These are phyloP conservation scores for Daktulosphaira vitifoliae DNA, from an alignment of 1,140 invertebrate genomes.

Conservation along the genomic window DNA sequence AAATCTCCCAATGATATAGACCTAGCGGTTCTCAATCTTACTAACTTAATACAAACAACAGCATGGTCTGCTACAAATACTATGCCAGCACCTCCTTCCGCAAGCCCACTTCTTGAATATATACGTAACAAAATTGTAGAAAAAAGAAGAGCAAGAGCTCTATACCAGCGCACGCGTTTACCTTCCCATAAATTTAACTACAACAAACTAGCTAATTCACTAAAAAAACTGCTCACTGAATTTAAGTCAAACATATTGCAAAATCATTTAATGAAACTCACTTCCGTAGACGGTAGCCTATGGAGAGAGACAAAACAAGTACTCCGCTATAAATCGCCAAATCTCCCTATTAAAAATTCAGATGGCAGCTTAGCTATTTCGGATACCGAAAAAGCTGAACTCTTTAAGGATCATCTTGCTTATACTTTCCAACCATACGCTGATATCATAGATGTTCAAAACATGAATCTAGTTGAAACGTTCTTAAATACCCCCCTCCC, in stretches of 20 bases:
- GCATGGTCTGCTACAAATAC: neutral
- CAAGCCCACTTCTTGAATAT: neutral
- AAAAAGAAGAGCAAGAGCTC: neutral
- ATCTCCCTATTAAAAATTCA: neutral
- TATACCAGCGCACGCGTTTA: neutral
- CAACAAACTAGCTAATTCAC: neutral
- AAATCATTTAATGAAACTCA: too few relatives aligned
- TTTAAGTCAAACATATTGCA: neutral
- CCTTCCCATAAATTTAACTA: too few relatives aligned
- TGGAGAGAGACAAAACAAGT: neutral
- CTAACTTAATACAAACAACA: neutral
- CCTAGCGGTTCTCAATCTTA: neutral
- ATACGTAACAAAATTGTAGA: neutral
- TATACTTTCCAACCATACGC: neutral
- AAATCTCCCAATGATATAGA: neutral
- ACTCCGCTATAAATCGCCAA: neutral
- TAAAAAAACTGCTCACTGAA: neutral
- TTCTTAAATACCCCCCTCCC: neutral
- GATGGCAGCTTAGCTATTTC: neutral
- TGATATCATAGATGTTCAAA: neutral
- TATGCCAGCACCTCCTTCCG: neutral
- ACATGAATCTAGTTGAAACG: neutral
- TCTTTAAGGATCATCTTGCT: neutral
- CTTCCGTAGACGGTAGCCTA: too few relatives aligned
- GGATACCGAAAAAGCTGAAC: neutral